Evolutionary conservation across 1,140 invertebrate genomes (phyloP).

Genomic region (Drosophila nannoptera): DNA sequence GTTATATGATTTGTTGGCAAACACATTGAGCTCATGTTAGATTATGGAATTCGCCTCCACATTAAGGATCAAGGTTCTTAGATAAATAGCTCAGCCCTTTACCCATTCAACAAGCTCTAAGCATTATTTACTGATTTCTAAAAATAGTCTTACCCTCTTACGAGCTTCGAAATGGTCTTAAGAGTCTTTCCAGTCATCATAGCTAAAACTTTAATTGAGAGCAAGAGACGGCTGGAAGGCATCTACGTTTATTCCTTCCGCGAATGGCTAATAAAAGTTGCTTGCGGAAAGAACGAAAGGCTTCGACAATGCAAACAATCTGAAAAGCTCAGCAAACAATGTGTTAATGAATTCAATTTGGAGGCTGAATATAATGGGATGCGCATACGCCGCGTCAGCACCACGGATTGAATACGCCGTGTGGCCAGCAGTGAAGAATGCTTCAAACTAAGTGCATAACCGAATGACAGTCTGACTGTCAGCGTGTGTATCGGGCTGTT

Average conservation of each 20-base stretch:
- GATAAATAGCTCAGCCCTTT: too few species aligned
- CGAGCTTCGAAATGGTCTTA: slow-evolving; percentile 13
- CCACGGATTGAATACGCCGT: slow-evolving; percentile 33
- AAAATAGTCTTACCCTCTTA: not conserved
- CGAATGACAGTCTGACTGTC: not conserved
- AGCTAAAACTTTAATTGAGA: slow-evolving; percentile 47
- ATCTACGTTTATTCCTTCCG: not conserved
- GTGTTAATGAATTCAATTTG: slow-evolving; percentile 28
- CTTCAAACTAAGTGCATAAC: not conserved
- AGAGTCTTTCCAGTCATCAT: not conserved
- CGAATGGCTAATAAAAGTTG: slow-evolving; percentile 21
- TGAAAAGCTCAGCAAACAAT: slow-evolving; percentile 17
- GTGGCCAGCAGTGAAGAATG: slow-evolving; percentile 8
- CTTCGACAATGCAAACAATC: slow-evolving; percentile 21
- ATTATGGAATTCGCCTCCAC: too few species aligned
- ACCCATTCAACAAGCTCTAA: too few species aligned
- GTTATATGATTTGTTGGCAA: slow-evolving; percentile 2
- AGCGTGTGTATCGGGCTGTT: not conserved
- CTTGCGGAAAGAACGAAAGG: not conserved
- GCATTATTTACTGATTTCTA: not conserved
- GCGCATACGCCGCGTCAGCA: slow-evolving; percentile 34
- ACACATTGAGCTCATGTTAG: too few species aligned
- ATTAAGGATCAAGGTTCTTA: too few species aligned
- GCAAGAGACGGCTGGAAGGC: not conserved
- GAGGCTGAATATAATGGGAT: slow-evolving; percentile 13